phyloP scores from a whole-genome alignment of 2,888 invertebrate genomes.

The Drosophila koepferae region DNA sequence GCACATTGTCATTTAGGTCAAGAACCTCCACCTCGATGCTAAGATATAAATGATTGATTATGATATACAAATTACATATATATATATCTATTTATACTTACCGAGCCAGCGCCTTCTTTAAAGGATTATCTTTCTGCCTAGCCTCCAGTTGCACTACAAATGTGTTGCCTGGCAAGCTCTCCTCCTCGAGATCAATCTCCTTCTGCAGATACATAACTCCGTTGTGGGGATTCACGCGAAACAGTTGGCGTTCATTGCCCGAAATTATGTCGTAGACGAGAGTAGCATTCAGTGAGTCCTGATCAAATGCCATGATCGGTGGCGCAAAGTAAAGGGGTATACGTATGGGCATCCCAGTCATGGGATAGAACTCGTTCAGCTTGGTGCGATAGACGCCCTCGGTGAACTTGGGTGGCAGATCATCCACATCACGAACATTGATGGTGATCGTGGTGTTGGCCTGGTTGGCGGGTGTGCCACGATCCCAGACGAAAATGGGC shows the following conservation, averaged over 20 bases:
- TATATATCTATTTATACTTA: conserved; percentile 38
- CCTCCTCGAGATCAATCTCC: conserved; percentile 93
- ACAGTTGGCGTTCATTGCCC: conserved; percentile 92
- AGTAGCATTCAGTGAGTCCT: conserved; percentile 91
- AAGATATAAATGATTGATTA: not conserved
- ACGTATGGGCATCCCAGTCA: conserved; percentile 90
- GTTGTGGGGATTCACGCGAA: conserved; percentile 90
- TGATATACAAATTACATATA: too few species aligned
- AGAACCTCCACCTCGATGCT: conserved; percentile 82
- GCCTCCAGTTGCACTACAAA: conserved; percentile 92
- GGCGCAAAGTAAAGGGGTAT: conserved; percentile 89
- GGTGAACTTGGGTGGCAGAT: conserved; percentile 93
- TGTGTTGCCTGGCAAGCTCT: conserved; percentile 90
- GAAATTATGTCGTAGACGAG: conserved; percentile 92
- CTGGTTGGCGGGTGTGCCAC: conserved; percentile 91
- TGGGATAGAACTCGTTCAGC: conserved; percentile 93
- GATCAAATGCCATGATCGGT: conserved; percentile 91
- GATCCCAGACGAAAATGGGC: conserved; percentile 92
- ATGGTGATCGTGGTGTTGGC: conserved; percentile 90
- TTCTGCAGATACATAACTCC: conserved; percentile 91
- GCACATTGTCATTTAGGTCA: conserved; percentile 91
- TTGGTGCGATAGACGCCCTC: conserved; percentile 91
- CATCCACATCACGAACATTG: conserved; percentile 91
- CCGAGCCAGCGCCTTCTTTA: conserved; percentile 90
- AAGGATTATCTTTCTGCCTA: conserved; percentile 91